Evolutionary conservation across 2,113 vertebrate genomes (phyloP), one percentile per base, ranked within the genome.

Genomic region (Galemys pyrenaicus): DNA sequence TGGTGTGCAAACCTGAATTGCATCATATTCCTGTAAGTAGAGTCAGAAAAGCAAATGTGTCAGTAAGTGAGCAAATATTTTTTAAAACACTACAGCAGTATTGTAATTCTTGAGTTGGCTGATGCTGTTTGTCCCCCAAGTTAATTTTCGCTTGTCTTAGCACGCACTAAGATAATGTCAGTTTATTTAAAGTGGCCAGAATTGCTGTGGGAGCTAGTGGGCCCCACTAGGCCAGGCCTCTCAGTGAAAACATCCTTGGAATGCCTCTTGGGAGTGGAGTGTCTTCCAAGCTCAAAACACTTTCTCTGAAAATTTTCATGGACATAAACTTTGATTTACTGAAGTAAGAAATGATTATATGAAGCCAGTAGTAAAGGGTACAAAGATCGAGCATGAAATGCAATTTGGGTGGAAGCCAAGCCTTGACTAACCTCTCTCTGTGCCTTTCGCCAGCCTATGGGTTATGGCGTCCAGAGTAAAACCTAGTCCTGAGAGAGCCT

Each of bases 121-220:
- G 35, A 35, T 35, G 13, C 2, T 15, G 8, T 54, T 39, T 87
- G 9, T n/a, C 9, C 15, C 65, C 37, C 46, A 39, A n/a, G 30
- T 87, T 82, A 26, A 67, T 80, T 56, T 60, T 37, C 9, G 22
- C 54, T 56, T 6, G 51, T 37, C 32, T 17, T 46, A 19, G 41
- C 41, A 68, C 20, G 68, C 65, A 60, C 6, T 80, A 37, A 58
- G 83, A 78, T 46, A 35, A 73, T 9, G 8, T 49, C 1, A 0
- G 1, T 70, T 37, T 54, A 22, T 15, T 75, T 44, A 32, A 78
- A 46, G 51, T 62, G 0, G 17, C 39, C 9, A 16, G 20, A 24
- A 13, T 17, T 2, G 11, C 49, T 28, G 24, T 65, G 62, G 46
- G 35, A 0, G 0, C 4, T 16, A 35, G 9, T 5, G 0, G 37